Percentiles rank a stretch among this genome's conserved stretches.
Conservation (phyloP, 2,797 vertebrate genomes). For the Oryzias dopingdopingensis region DNA sequence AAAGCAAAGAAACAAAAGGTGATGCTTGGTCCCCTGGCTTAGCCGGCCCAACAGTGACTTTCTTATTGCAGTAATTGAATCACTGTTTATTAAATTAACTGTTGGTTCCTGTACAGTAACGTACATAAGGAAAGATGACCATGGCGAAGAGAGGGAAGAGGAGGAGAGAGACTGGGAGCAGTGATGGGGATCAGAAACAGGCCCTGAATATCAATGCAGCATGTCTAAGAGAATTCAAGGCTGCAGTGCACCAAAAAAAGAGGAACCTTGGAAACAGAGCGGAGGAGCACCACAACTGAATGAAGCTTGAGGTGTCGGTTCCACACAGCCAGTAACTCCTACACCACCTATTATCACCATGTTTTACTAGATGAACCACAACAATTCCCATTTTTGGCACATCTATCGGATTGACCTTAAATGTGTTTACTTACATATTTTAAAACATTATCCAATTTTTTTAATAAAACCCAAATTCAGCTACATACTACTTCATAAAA, state of each 20-base stretch:
- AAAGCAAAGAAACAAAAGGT: no score
- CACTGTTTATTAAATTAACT: constrained; percentile 15
- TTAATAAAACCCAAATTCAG: no score
- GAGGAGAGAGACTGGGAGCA: constrained; percentile 61
- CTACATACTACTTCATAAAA: no score
- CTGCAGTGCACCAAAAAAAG: constrained; percentile 96
- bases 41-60: background rate
- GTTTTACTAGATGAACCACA: constrained; percentile 1
- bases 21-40: background rate
- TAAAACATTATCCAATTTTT: no score
- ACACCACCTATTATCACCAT: background rate
- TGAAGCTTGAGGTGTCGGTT: constrained; percentile 20
- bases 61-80: constrained; percentile 4
- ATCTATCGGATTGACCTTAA: constrained; percentile 4
- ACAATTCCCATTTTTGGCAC: background rate
- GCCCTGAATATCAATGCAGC: constrained; percentile 93
- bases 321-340: constrained; percentile 12
- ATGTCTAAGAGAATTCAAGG: constrained; percentile 81
- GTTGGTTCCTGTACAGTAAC: constrained; percentile 16
- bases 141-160: constrained; percentile 5
- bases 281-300: constrained; percentile 35
- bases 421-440: background rate
- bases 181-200: constrained; percentile 80
- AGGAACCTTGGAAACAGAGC: constrained; percentile 67
- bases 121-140: constrained; percentile 9